Evolutionary conservation across 2,888 invertebrate species (phyloP), one percentile per base, ranked within the genome.

Genomic region (Hypercompe scribonia): DNA sequence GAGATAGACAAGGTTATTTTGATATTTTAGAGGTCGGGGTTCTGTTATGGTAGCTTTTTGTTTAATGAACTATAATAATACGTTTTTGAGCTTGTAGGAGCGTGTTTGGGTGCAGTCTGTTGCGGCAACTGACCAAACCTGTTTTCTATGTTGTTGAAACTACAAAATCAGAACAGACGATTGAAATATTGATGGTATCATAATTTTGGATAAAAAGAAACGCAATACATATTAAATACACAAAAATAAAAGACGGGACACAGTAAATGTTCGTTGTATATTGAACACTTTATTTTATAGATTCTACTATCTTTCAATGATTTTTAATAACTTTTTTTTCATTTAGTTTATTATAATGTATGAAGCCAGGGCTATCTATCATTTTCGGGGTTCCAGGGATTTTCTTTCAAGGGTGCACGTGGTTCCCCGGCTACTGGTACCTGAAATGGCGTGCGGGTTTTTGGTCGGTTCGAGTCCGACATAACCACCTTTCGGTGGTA

Each of bases 1-100:
- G 75, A 78, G 72, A 85, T 83, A 86, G 85, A 83, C 85, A 85
- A 88, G 81, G 83, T 87, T 86, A 84, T 84, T 85, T 85, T 75
- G 76, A 83, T 81, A 78, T 83, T 86, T 85, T 77, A 74, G 78
- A 79, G 76, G 84, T 76, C 73, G 72, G 74, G 70, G 73, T 77
- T 75, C 84, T 63, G 82, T 83, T 83, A 77, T 84, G 79, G 83
- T 84, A 80, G 86, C 84, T 78, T 86, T 72, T 72, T 84, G 75
- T 86, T 79, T 83, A 84, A 83, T 83, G 81, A 81, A 81, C 86
- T 74, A 77, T 84, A 85, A 84, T 84, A 66, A 83, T 85, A 83
- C 46, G 85, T 78, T 85, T 75, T 70, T 73, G 72, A 75, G 54
- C 72, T 68, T 73, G 71, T 72, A 70, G 74, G 71, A 75, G 76